These are phyloP conservation scores for Drosophila quasianomalipes DNA, from an alignment of 2,888 invertebrate species.

Conservation along the genomic window DNA sequence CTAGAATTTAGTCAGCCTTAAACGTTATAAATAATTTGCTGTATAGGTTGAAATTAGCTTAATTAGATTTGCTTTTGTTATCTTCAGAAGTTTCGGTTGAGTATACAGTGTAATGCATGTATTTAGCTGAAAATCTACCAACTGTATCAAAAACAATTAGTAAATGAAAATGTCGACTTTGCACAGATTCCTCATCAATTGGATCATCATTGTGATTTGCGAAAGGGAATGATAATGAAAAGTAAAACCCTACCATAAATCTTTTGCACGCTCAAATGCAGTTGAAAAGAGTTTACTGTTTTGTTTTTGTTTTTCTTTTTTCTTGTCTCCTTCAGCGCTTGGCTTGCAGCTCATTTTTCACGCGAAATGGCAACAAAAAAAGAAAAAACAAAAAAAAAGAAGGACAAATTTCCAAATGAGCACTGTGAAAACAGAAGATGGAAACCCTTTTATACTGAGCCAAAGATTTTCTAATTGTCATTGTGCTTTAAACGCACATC, in stretches of 20 bases:
- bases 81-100: neutral
- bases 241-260: conserved; percentile 40
- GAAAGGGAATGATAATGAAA: conserved; percentile 26
- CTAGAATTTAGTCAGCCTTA: neutral
- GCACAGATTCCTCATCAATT: conserved; percentile 36
- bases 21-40: neutral
- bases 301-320: conserved; percentile 18
- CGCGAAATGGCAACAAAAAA: conserved; percentile 28
- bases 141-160: conserved; percentile 32
- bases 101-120: neutral
- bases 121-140: neutral
- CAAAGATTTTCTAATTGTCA: conserved; percentile 73
- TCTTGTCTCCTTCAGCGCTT: neutral
- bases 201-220: conserved; percentile 26
- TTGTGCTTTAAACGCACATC: conserved; percentile 44
- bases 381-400: too few relatives aligned
- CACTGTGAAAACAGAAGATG: conserved; percentile 25
- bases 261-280: conserved; percentile 56
- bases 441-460: conserved; percentile 51
- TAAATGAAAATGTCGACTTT: conserved; percentile 29
- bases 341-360: conserved; percentile 64
- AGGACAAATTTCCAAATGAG: conserved; percentile 47
- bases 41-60: neutral
- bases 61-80: neutral
- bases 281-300: conserved; percentile 37